Conservation (phyloP, 1,140 invertebrate species). For the Lucilia cuprina region DNA sequence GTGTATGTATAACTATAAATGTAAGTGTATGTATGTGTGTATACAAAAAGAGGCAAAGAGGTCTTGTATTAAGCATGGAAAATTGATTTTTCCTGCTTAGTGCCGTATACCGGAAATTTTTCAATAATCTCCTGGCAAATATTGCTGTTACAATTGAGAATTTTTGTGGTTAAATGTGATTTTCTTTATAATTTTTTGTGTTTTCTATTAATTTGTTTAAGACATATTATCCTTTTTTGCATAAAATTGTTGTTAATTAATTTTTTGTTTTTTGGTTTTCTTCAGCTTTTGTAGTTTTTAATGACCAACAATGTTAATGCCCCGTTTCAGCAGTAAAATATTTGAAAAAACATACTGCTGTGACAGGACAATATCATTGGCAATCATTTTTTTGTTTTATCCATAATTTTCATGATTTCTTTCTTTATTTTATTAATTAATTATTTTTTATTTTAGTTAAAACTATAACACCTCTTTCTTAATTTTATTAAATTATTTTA, state of each 20-base stretch:
- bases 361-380: conserved; percentile 92
- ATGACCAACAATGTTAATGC: conserved; percentile 70
- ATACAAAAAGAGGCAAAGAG: not conserved
- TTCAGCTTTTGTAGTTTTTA: conserved; percentile 37
- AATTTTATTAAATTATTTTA: not conserved
- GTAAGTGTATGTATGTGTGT: not conserved
- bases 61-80: conserved; percentile 62
- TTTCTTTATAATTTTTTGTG: not conserved
- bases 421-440: not conserved
- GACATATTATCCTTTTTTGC: not conserved
- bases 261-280: too few relatives aligned
- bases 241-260: conserved; percentile 39
- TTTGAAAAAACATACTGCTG: conserved; percentile 78
- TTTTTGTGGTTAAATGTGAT: not conserved
- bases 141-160: not conserved
- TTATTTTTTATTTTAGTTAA: not conserved
- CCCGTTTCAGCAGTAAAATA: conserved; percentile 85
- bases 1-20: not conserved
- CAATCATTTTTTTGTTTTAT: conserved; percentile 54
- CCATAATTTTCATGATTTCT: not conserved
- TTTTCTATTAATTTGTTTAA: not conserved
- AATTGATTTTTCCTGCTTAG: conserved; percentile 62
- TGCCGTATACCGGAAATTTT: conserved; percentile 51
- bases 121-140: conserved; percentile 22
- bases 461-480: not conserved